These are phyloP conservation scores for Trogon melanurus DNA, from an alignment of 2,113 vertebrate species.

Conservation along the genomic window DNA sequence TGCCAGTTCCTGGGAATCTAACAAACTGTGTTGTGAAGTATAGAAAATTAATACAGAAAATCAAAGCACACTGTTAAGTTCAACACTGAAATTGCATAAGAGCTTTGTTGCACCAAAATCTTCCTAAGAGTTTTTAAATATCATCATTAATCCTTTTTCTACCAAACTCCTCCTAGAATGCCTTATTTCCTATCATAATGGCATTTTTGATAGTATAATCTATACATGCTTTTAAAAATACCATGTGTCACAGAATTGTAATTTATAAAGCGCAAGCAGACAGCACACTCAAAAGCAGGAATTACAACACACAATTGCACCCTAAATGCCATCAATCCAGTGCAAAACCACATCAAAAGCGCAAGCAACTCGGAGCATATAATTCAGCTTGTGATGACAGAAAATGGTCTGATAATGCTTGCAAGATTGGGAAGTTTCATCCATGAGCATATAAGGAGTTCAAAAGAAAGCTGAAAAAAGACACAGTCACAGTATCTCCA, in stretches of 20 bases:
- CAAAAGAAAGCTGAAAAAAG: slow-evolving; percentile 24
- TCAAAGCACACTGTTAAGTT: background rate
- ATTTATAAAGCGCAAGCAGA: background rate
- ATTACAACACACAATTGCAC: background rate
- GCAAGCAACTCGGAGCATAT: background rate
- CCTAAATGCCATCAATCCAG: background rate
- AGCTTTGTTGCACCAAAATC: background rate
- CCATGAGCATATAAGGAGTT: background rate
- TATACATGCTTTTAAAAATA: background rate
- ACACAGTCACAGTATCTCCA: background rate
- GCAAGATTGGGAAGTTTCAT: background rate
- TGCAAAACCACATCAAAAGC: background rate
- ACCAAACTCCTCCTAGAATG: background rate
- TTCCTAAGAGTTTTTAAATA: background rate
- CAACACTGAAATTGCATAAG: rapidly evolving
- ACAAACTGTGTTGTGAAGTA: background rate
- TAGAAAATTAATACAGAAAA: background rate
- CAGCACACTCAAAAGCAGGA: background rate
- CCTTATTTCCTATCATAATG: background rate
- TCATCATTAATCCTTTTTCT: background rate
- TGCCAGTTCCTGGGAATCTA: background rate
- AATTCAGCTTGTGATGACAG: background rate
- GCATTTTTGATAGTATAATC: background rate
- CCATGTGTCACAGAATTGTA: background rate
- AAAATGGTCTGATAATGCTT: background rate